Percentiles rank a stretch among this genome's conserved stretches.
These are phyloP conservation scores for Bombus terrestris DNA, from an alignment of 1,140 invertebrate genomes.

Conservation along the genomic window DNA sequence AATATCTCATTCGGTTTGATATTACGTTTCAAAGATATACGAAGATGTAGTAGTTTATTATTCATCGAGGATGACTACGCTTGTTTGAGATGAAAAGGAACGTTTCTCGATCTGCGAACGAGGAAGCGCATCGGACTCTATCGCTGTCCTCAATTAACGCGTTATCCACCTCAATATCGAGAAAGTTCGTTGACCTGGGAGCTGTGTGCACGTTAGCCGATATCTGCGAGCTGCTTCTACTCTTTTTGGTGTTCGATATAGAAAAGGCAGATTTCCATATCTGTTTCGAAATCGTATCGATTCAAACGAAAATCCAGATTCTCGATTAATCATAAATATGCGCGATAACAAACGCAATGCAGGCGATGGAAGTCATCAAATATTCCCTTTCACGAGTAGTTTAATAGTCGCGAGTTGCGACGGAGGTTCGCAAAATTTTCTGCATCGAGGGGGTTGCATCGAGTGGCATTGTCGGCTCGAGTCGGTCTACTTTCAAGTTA, in stretches of 20 bases:
- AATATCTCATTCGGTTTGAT: too few species aligned
- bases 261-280: not conserved
- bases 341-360: too few species aligned
- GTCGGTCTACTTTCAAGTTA: not conserved
- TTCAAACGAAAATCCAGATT: too few species aligned
- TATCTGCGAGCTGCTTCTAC: not conserved
- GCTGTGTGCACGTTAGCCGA: not conserved
- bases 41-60: not conserved
- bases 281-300: too few species aligned
- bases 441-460: not conserved
- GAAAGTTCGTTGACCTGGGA: slow-evolving; percentile 45
- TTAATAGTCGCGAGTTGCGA: too few species aligned
- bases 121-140: slow-evolving; percentile 35
- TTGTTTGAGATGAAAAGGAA: not conserved
- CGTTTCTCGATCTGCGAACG: slow-evolving; percentile 11
- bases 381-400: too few species aligned
- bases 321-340: too few species aligned
- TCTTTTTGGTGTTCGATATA: not conserved
- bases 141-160: slow-evolving; percentile 53
- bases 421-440: not conserved
- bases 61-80: not conserved
- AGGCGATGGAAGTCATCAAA: too few species aligned
- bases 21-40: not conserved
- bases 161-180: slow-evolving; percentile 58
- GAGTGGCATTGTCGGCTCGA: not conserved